Base-by-base conservation (phyloP, 2,888 invertebrate genomes). In the Caprella mutica region DNA sequence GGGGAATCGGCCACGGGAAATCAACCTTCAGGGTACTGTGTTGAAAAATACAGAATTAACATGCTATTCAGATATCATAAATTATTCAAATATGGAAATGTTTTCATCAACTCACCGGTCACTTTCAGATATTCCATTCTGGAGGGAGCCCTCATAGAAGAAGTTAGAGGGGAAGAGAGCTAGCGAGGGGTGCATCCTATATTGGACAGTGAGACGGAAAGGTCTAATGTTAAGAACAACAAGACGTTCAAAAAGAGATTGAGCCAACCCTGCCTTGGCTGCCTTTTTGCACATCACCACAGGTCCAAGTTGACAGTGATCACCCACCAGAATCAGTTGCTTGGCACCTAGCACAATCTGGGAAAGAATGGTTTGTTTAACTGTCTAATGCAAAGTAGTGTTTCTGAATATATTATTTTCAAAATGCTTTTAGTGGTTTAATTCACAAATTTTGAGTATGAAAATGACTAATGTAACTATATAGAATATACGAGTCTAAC, bases 241-340 rank as follows among this genome's bases (percentile, higher is more conserved):
- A 1, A 99, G 78, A 5, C 98, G 80, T 72, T 98, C 98, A 73
- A 99, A 98, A 60, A 98, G 78, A 52, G 94, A 94, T 73, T 97
- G 97, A 0, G 91, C 91, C 23, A 99, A 80, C 1, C 98, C 98
- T 0, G 98, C 97, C 54, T 89, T 81, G 0, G 96, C 93, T 0
- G 98, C 97, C 72, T 96, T 94, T 74, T 97, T 97, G 76, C 96
- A 97, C 94, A 97, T 96, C 1, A 98, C 97, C 1, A 98, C 97
- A 0, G 97, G 98, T 0, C 97, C 97, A 60, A 98, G 77, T 74
- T 99, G 98, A 71, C 98, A 98, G 72, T 99, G 98, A 74, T 99
- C 98, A 12, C 98, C 98, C 0, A 98, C 98, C 2, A 98, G 80
- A 66, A 98, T 94, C 53, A 98, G 77, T 75, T 78, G 97, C 68